Conservation (phyloP, 2,888 invertebrate species). For the Coremacera marginata region DNA sequence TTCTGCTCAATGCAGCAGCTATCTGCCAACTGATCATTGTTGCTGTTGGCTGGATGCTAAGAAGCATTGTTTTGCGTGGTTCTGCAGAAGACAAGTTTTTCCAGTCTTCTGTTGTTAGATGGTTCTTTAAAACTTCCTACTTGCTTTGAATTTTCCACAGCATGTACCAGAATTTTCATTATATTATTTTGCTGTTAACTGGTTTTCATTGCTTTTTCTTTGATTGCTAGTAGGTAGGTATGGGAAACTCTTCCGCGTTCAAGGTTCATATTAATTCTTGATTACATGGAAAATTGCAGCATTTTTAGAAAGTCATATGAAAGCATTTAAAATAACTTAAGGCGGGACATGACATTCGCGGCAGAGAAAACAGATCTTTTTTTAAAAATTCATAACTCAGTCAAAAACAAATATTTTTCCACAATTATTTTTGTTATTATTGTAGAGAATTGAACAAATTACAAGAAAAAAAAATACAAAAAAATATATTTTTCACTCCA, state of each 20-base stretch:
- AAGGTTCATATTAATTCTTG: not conserved
- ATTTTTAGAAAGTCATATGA: too few species aligned
- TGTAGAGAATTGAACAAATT: too few species aligned
- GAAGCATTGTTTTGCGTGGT: constrained; percentile 19
- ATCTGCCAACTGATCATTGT: constrained; percentile 19
- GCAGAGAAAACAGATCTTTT: too few species aligned
- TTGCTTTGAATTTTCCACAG: not conserved
- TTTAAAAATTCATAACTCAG: too few species aligned
- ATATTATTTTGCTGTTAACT: not conserved
- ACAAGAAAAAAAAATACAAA: too few species aligned
- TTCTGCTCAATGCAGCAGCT: constrained; percentile 18
- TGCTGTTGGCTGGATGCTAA: not conserved
- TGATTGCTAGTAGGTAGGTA: not conserved
- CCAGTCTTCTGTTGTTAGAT: not conserved
- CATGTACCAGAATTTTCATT: not conserved
- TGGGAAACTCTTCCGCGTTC: constrained; percentile 31
- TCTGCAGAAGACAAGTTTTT: constrained; percentile 24
- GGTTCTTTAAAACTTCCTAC: not conserved
- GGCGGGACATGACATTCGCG: too few species aligned
- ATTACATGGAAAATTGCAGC: too few species aligned
- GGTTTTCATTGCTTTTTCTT: not conserved
- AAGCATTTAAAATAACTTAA: too few species aligned
- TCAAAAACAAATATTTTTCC: too few species aligned
- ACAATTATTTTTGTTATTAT: too few species aligned
- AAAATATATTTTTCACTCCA: too few species aligned